Evolutionary conservation across 2,888 invertebrate species (phyloP).

Genomic region (Platypus cylindrus): DNA sequence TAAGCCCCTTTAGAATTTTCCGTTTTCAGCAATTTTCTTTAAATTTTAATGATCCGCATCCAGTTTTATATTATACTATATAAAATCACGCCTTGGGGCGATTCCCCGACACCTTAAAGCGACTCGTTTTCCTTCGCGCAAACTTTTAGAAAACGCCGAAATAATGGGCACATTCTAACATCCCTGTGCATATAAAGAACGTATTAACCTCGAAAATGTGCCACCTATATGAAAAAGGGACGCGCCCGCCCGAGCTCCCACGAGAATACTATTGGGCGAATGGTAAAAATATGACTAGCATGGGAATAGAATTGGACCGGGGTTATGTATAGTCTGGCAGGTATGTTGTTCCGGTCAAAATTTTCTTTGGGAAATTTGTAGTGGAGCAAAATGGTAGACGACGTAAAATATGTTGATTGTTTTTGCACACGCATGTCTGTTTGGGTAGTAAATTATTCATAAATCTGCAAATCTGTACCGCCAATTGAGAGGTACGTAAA

Average conservation of each 20-base stretch:
- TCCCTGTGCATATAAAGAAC: constrained; percentile 30
- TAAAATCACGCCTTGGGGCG: background rate
- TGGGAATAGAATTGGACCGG: constrained; percentile 7
- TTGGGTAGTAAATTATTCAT: no score
- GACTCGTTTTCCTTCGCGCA: constrained; percentile 3
- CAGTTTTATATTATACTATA: no score
- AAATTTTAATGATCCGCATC: no score
- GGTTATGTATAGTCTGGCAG: constrained; percentile 9
- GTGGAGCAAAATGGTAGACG: no score
- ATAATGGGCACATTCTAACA: constrained; percentile 21
- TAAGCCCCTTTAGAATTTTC: no score
- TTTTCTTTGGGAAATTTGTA: no score
- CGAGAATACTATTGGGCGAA: constrained; percentile 3
- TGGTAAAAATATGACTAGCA: constrained; percentile 10
- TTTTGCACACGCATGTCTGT: no score
- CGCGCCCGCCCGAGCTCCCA: constrained; percentile 3
- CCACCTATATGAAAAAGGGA: constrained; percentile 8
- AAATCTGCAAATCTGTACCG: no score
- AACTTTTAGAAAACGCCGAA: constrained; percentile 10
- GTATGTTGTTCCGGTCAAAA: constrained; percentile 9
- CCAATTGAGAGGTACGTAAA: no score
- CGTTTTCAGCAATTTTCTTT: no score
- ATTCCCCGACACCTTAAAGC: background rate
- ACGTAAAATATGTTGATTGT: no score
- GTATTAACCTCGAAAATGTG: constrained; percentile 21